Evolutionary conservation across 2,113 vertebrate species (phyloP).

Genomic region (Sinocyclocheilus grahami): DNA sequence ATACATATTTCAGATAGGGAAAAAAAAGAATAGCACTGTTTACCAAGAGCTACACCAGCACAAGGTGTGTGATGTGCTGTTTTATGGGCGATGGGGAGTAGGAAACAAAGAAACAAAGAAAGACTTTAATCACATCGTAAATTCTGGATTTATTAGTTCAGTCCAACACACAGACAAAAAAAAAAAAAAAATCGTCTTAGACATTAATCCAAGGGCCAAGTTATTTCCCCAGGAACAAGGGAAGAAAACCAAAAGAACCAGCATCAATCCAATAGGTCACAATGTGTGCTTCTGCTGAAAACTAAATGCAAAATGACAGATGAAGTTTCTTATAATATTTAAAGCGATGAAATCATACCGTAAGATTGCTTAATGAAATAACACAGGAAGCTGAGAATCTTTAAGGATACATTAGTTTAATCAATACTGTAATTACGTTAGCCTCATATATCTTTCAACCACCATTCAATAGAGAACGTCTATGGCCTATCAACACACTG

Average conservation of each 20-base stretch:
- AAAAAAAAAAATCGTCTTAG: constrained; percentile 16
- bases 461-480: neutral
- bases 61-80: constrained; percentile 7
- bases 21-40: neutral
- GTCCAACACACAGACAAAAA: too few relatives aligned
- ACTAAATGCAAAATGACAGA: neutral
- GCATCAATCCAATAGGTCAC: neutral
- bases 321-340: neutral
- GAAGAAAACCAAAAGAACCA: neutral
- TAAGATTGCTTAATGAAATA: neutral
- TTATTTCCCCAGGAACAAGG: neutral
- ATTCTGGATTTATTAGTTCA: constrained; percentile 39
- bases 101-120: constrained; percentile 19
- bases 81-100: constrained; percentile 19
- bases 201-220: constrained; percentile 32
- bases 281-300: neutral
- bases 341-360: neutral
- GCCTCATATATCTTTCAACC: constrained; percentile 5
- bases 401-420: constrained; percentile 31
- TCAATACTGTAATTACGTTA: constrained; percentile 30
- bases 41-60: constrained; percentile 1
- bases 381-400: constrained; percentile 23
- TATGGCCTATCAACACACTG: neutral
- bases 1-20: constrained; percentile 43
- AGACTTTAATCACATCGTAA: constrained; percentile 40